Evolutionary conservation across 2,888 invertebrate species (phyloP), one percentile per base, ranked within the genome.

Genomic region (Eugnorisma glareosa): DNA sequence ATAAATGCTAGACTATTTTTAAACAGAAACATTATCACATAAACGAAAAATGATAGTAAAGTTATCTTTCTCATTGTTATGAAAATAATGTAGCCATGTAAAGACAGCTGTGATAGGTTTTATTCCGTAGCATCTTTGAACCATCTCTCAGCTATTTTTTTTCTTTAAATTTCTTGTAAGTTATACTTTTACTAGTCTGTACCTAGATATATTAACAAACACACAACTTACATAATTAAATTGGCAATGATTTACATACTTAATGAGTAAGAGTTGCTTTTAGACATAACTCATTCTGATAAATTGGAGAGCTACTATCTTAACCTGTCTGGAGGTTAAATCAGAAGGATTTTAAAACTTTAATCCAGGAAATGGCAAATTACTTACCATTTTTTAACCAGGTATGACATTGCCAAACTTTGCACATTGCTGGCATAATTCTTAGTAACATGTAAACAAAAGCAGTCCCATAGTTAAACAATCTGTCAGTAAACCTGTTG

Each of bases 241-340:
- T 43, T 35, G 15, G 3, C 24, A 40, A 21, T 35, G 68, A 51
- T 73, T 75, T 66, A 45, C 51, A 61, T 75, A 45, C 51, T 54
- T 75, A 75, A 59, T 67, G 8, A 75, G 31, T 66, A 66, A 75
- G 75, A 80, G 59, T 80, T 31, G n/a, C 21, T 59, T 31, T 40
- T 7, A 28, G 8, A 48, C 21, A 31, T 51, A 35, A 24, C 18
- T 45, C 13, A 21, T 10, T 45, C 8, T 72, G 45, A 57, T 35
- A 51, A 35, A 74, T 43, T 43, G 6, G 57, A 35, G 5, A 37
- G 0, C 6, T 31, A 15, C 21, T 28, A 10, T 48, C 13, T n/a
- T 35, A 40, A 54, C 11, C 8, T 11, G n/a, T 40, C 31, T 35
- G 4, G 10, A 1, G 31, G 24, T 43, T 43, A 28, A 28, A 59